These are phyloP conservation scores for Lasiommata megera DNA, from an alignment of 2,888 invertebrate genomes.

Conservation along the genomic window DNA sequence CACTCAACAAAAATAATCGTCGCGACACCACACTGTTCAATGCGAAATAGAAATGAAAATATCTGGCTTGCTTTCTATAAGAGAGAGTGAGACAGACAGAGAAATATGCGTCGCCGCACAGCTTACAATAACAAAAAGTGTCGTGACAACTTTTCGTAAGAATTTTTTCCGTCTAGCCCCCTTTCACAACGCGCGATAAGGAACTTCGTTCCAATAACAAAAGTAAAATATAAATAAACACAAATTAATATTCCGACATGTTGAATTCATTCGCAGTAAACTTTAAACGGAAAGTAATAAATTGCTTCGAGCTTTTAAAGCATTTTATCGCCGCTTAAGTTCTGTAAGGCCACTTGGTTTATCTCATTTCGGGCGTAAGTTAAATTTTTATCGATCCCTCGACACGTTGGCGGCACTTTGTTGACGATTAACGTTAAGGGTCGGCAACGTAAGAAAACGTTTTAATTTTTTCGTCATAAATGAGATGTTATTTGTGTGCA, in stretches of 20 bases:
- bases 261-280: constrained; percentile 8
- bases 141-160: too few relatives aligned
- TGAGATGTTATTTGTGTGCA: too few relatives aligned
- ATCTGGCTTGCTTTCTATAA: too few relatives aligned
- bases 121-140: too few relatives aligned
- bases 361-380: constrained; percentile 42
- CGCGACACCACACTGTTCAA: too few relatives aligned
- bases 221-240: not conserved
- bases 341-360: constrained; percentile 19
- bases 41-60: too few relatives aligned
- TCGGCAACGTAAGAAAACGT: not conserved
- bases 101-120: too few relatives aligned
- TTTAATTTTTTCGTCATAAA: too few relatives aligned
- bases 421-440: constrained; percentile 37
- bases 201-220: not conserved
- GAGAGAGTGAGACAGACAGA: too few relatives aligned
- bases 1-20: too few relatives aligned
- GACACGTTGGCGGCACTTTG: constrained; percentile 63
- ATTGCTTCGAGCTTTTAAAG: constrained; percentile 13
- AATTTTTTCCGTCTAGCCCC: too few relatives aligned
- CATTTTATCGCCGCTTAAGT: constrained; percentile 15
- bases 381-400: constrained; percentile 56
- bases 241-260: constrained; percentile 6
- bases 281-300: constrained; percentile 8
- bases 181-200: too few relatives aligned